Evolutionary conservation across 35 echinoderm and acorn worm genomes (phyloP).

Genomic region (Ptychodera flava): DNA sequence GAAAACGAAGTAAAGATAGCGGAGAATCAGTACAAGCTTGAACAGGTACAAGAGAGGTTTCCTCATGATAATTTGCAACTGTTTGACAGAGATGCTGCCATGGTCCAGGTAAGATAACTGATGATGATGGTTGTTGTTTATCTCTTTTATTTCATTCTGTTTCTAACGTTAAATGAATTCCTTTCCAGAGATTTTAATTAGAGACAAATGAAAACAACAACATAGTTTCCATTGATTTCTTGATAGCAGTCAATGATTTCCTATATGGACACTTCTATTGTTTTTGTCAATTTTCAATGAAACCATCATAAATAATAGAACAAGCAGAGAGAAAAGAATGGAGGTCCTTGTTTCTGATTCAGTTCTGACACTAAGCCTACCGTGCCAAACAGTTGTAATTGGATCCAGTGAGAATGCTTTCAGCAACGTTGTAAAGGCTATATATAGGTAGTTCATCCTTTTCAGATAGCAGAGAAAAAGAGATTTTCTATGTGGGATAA

Average conservation of each 20-base stretch:
- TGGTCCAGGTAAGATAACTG: neutral
- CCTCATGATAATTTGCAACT: constrained; percentile 80
- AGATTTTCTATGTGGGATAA: neutral
- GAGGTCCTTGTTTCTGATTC: too few relatives aligned
- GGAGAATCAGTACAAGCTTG: constrained; percentile 69
- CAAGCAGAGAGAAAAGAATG: too few relatives aligned
- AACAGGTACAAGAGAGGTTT: constrained; percentile 91
- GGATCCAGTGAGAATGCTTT: too few relatives aligned
- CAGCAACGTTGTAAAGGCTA: too few relatives aligned
- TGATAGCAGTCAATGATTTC: neutral
- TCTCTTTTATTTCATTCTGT: neutral
- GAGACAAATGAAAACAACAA: too few relatives aligned
- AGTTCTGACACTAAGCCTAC: too few relatives aligned
- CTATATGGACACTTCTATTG: neutral
- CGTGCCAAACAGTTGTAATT: neutral
- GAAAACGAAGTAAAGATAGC: constrained; percentile 70
- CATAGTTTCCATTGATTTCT: too few relatives aligned
- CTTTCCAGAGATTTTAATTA: neutral
- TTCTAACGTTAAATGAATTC: neutral
- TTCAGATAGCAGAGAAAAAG: neutral
- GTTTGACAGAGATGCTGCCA: constrained; percentile 3
- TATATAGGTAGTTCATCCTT: too few relatives aligned
- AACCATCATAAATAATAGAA: neutral
- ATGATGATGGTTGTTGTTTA: neutral
- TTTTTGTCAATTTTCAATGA: neutral